These are phyloP conservation scores for Araneus ventricosus DNA, from an alignment of 1,140 invertebrate genomes.

Conservation along the genomic window DNA sequence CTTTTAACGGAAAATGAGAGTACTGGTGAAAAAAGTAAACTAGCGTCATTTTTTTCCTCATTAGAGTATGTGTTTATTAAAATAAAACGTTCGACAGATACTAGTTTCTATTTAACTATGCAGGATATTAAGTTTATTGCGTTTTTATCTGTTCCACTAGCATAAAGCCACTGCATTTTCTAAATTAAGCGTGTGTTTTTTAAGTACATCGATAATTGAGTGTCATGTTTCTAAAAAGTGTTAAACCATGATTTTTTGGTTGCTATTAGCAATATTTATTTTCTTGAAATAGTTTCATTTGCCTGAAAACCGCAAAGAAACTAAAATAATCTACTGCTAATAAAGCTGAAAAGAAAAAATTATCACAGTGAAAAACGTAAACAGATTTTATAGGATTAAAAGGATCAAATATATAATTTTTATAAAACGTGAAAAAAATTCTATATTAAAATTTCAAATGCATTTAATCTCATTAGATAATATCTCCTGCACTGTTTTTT, in stretches of 20 bases:
- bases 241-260: background rate
- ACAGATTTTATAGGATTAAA: no score
- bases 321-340: background rate
- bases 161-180: conserved; percentile 25
- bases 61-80: background rate
- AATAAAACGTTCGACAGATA: conserved; percentile 33
- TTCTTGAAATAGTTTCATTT: background rate
- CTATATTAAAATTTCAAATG: no score
- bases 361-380: no score
- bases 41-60: background rate
- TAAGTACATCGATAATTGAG: background rate
- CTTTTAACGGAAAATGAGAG: conserved; percentile 37
- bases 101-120: background rate
- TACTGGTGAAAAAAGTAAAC: background rate
- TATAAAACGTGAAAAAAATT: no score
- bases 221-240: background rate
- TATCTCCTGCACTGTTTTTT: no score
- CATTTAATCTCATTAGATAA: no score
- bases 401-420: no score
- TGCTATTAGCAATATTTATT: background rate
- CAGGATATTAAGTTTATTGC: conserved; percentile 63
- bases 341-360: no score
- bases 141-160: conserved; percentile 43
- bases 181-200: conserved; percentile 18
- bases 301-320: background rate